phyloP scores from a whole-genome alignment of 2,797 vertebrate genomes.

The Melanotaenia maccullochi region DNA sequence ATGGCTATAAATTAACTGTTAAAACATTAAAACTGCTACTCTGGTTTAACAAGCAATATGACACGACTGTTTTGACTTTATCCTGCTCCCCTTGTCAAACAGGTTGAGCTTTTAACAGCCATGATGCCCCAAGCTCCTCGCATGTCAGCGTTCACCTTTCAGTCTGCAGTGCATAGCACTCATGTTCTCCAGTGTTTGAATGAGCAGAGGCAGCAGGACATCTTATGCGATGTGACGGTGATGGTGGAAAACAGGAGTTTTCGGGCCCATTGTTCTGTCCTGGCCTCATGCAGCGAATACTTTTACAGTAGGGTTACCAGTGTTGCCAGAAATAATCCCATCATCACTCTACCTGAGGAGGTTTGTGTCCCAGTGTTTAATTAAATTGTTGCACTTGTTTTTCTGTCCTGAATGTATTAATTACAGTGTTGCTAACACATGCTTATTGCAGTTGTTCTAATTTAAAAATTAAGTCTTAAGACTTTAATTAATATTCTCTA shows the following conservation, averaged over 20 bases:
- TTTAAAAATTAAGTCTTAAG: not conserved
- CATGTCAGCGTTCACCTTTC: slow-evolving; percentile 90
- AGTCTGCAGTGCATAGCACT: slow-evolving; percentile 92
- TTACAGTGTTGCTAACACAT: not conserved
- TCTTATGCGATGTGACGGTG: slow-evolving; percentile 93
- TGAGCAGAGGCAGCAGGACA: slow-evolving; percentile 89
- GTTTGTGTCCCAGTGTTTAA: slow-evolving; percentile 73
- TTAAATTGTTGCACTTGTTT: not conserved
- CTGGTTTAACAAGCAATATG: not conserved
- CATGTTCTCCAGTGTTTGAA: slow-evolving; percentile 90
- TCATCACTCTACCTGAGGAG: slow-evolving; percentile 91
- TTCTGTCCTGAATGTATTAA: not conserved
- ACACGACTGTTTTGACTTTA: slow-evolving; percentile 8
- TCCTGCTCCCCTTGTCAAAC: slow-evolving; percentile 45
- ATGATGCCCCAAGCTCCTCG: slow-evolving; percentile 90
- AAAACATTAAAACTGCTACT: not conserved
- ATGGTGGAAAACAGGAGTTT: slow-evolving; percentile 88
- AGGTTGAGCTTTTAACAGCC: slow-evolving; percentile 69
- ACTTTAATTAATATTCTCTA: not conserved
- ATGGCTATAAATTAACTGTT: not conserved
- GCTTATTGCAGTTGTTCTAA: not conserved
- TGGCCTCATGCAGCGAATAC: slow-evolving; percentile 93
- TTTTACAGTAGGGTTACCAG: slow-evolving; percentile 86
- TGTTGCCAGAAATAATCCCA: slow-evolving; percentile 80
- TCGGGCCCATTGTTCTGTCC: slow-evolving; percentile 90